Conservation (phyloP, 2,888 invertebrate genomes). For the Melieria picta region DNA sequence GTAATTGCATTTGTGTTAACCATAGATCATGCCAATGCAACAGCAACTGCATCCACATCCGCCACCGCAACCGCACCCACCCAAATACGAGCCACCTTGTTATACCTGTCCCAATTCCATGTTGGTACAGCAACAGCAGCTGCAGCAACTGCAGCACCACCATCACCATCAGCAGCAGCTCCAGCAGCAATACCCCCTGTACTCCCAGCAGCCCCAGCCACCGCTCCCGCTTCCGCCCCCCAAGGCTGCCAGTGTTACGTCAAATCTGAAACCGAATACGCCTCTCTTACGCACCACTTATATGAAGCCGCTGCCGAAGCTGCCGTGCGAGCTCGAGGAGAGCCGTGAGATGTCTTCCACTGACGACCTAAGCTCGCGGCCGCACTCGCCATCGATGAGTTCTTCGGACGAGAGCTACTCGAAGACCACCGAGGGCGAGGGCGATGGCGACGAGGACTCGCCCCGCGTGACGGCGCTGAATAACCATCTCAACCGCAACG, state of each 20-base stretch:
- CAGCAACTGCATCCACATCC: conserved; percentile 48
- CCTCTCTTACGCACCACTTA: conserved; percentile 66
- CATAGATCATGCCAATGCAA: conserved; percentile 63
- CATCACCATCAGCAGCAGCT: conserved; percentile 46
- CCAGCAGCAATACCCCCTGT: conserved; percentile 56
- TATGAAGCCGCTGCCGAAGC: conserved; percentile 71
- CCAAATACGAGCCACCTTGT: conserved; percentile 66
- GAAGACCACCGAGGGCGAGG: conserved; percentile 79
- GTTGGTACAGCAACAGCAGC: conserved; percentile 59
- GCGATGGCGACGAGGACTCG: conserved; percentile 60
- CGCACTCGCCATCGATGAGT: conserved; percentile 83
- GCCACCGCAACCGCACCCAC: conserved; percentile 51
- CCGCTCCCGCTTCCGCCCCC: conserved; percentile 67
- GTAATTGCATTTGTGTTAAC: neutral
- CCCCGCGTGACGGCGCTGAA: conserved; percentile 54
- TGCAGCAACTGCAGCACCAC: conserved; percentile 46
- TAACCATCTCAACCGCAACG: conserved; percentile 51
- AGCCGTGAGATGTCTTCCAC: conserved; percentile 74
- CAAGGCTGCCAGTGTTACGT: conserved; percentile 43
- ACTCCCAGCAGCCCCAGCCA: conserved; percentile 56
- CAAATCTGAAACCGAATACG: conserved; percentile 56
- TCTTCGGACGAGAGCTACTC: conserved; percentile 88
- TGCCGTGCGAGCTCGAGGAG: conserved; percentile 67
- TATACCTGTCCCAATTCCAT: conserved; percentile 64
- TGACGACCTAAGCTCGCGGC: conserved; percentile 83